These are phyloP conservation scores for Bombus turneri DNA, from an alignment of 1,140 invertebrate genomes.

Conservation along the genomic window DNA sequence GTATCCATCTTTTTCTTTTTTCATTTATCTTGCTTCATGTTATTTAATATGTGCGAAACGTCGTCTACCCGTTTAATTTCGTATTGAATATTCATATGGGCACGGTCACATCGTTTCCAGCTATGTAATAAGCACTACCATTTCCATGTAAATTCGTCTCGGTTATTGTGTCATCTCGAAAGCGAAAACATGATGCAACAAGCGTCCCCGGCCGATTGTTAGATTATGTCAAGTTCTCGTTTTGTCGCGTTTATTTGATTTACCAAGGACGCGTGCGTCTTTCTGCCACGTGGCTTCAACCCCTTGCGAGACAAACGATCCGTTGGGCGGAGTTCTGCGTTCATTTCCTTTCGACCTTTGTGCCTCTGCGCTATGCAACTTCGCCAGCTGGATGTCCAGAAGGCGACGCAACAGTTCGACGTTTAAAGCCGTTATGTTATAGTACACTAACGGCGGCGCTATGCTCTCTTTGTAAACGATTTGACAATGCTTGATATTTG, in stretches of 20 bases:
- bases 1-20: background rate
- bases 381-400: constrained; percentile 73
- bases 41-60: background rate
- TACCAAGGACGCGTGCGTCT: constrained; percentile 39
- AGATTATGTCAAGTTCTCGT: background rate
- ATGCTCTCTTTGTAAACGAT: background rate
- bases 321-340: constrained; percentile 72
- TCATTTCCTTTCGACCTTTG: constrained; percentile 71
- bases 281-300: constrained; percentile 73
- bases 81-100: constrained; percentile 21
- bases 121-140: background rate
- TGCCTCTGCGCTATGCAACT: constrained; percentile 52
- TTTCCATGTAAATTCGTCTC: constrained; percentile 2
- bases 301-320: constrained; percentile 75
- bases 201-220: background rate
- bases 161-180: background rate
- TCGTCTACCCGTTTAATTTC: background rate
- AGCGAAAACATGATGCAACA: background rate
- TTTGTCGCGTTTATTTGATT: background rate
- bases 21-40: background rate
- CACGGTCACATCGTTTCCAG: background rate
- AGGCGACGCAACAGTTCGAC: constrained; percentile 60
- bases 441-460: background rate
- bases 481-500: background rate
- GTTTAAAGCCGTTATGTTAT: constrained; percentile 51